Evolutionary conservation across 2,113 vertebrate genomes (phyloP), one percentile per base, ranked within the genome.

Genomic region (Strix uralensis): DNA sequence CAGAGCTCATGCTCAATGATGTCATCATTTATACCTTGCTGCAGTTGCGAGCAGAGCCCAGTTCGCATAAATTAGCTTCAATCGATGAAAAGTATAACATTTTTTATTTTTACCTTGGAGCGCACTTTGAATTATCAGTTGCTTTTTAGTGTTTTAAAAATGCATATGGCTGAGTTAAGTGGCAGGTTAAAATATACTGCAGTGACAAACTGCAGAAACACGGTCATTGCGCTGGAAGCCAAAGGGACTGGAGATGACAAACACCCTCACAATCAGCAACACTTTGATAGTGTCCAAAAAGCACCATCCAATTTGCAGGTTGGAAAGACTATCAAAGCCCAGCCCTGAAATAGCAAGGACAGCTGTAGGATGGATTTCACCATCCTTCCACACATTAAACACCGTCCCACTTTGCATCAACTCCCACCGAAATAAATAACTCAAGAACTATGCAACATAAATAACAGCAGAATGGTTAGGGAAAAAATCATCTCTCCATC

Each of bases 371-470:
- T 92, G 89, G 88, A 94, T 97, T 92, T 95, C 57, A 46, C 81
- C 83, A 74, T 49, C 83, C 36, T 91, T 93, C 69, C 66, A 81
- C 88, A 66, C 69, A 15, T 69, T 94, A 93, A 97, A 83, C 40
- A 82, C 77, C 10, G 4, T 87, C 86, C 92, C 74, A 95, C 92
- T 95, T 91, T 65, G 77, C 86, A 94, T 94, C 94, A 69, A 0
- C 86, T 94, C 80, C 69, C 70, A 38, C 77, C 30, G 86, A 96
- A 95, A 94, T 92, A 96, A 97, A 86, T 89, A 96, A 95, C 92
- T 96, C 77, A 5, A 91, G 81, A 85, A 46, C 81, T 51, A 75
- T 6, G 1, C 81, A 91, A 95, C 78, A 88, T 94, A 96, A 96
- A 96, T 95, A 97, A 96, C 89, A 74, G 90, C 94, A 85, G 91